phyloP scores from a whole-genome alignment of 2,113 vertebrate species.

The Gallinago media region DNA sequence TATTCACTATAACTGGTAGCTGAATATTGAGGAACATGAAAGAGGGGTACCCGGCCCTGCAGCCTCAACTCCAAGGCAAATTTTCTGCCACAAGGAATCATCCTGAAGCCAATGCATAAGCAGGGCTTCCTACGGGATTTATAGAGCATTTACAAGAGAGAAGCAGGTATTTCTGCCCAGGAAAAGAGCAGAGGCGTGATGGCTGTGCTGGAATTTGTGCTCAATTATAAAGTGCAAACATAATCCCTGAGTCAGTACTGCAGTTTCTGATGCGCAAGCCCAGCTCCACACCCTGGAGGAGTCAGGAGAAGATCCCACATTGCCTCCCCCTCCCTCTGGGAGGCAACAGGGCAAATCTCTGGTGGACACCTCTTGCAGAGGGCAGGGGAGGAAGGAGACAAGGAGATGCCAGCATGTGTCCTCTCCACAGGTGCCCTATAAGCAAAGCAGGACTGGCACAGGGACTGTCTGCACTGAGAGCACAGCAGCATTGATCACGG shows the following conservation, averaged over 20 bases:
- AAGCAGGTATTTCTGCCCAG: not conserved
- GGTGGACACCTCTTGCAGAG: not conserved
- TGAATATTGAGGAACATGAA: constrained; percentile 43
- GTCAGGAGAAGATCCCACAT: not conserved
- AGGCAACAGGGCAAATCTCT: not conserved
- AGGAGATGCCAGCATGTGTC: not conserved
- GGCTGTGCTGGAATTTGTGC: not conserved
- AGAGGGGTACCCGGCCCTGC: not conserved
- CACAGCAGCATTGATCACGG: not conserved
- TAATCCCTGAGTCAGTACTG: not conserved
- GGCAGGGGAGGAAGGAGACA: not conserved
- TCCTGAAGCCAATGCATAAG: not conserved
- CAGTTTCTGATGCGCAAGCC: not conserved
- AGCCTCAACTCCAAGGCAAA: constrained; percentile 6
- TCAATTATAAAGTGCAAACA: not conserved
- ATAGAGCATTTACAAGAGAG: not conserved
- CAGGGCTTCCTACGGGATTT: not conserved
- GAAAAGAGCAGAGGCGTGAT: not conserved
- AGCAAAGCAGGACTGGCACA: not conserved
- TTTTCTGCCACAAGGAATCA: not conserved
- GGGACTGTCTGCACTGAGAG: not conserved
- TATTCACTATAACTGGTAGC: not conserved
- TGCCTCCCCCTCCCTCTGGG: not conserved
- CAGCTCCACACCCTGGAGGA: not conserved
- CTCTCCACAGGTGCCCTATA: not conserved